Evolutionary conservation across 1,140 invertebrate genomes (phyloP), one percentile per base, ranked within the genome.

Genomic region (Procambarus virginalis): DNA sequence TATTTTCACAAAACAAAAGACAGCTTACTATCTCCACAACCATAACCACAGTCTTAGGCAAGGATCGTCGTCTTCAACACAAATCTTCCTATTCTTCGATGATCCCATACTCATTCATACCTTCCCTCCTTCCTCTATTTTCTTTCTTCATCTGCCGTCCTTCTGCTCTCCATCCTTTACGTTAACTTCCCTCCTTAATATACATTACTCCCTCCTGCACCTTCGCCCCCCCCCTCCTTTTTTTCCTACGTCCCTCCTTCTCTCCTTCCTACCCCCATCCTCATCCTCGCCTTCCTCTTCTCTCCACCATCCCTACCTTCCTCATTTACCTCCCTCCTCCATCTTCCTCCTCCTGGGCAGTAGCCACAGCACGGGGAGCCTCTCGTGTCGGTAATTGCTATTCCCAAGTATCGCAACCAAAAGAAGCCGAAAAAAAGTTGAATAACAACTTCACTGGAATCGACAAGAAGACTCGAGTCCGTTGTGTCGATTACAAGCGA

Each of bases 381-480:
- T 51, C 68, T 75, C 73, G 73, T 84, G 64, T 68, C 34, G 68
- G 73, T 84, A 84, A 84, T 84, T 73, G 60, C 73, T 48, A 51
- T 20, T 45, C 64, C 68, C 83, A 49, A 49, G 73, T 84, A 84
- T 73, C 64, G 46, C 64, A 45, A 14, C 46, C 46, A 55, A 78
- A 84, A 84, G 17, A 68, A 68, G 60, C 34, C 34, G 34, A 34
- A 68, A 82, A 80, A 80, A 58, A 48, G 73, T 22, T 84, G 58
- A 84, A 84, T 84, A 58, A 84, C 73, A 75, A 64, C 83, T 76
- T 84, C 22, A 68, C 68, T 48, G 46, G 48, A 45, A 84, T 84
- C 76, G 49, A 84, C 73, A 55, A 75, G 83, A 76, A 84, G 83
- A 64, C 5, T 73, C 8, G 68, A 34, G 68, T 73, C n/a, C 68